Percentiles rank a stretch among this genome's conserved stretches.
These are phyloP conservation scores for Falco punctatus DNA, from an alignment of 2,113 vertebrate genomes.

Conservation along the genomic window DNA sequence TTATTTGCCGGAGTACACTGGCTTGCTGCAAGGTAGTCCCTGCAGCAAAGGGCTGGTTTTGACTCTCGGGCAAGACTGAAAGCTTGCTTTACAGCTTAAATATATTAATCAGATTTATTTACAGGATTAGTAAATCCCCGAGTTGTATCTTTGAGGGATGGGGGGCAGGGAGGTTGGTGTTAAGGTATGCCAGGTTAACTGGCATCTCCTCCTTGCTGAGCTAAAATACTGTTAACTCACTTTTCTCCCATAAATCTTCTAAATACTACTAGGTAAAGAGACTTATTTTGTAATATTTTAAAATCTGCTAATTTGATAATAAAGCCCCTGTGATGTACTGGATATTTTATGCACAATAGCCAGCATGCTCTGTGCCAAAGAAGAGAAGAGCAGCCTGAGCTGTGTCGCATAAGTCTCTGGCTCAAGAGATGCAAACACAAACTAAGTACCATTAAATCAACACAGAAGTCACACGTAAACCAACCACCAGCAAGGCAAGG, in stretches of 20 bases:
- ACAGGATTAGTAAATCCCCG: neutral
- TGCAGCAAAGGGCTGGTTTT: neutral
- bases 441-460: neutral
- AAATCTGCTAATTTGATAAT: neutral
- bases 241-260: neutral
- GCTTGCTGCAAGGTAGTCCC: neutral
- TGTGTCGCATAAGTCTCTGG: rapidly evolving
- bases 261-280: neutral
- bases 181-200: neutral
- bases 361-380: neutral
- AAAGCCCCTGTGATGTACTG: neutral
- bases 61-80: neutral
- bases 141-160: neutral
- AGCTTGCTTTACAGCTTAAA: neutral
- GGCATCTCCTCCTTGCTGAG: neutral
- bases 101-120: neutral
- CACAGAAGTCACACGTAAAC: neutral
- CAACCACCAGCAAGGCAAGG: neutral
- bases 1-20: neutral
- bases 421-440: neutral
- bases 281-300: neutral
- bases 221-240: neutral
- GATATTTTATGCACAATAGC: neutral
- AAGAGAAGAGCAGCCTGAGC: neutral
- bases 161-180: neutral